Conservation (phyloP, 2,888 invertebrate genomes). For the Macrostomum cliftonense region DNA sequence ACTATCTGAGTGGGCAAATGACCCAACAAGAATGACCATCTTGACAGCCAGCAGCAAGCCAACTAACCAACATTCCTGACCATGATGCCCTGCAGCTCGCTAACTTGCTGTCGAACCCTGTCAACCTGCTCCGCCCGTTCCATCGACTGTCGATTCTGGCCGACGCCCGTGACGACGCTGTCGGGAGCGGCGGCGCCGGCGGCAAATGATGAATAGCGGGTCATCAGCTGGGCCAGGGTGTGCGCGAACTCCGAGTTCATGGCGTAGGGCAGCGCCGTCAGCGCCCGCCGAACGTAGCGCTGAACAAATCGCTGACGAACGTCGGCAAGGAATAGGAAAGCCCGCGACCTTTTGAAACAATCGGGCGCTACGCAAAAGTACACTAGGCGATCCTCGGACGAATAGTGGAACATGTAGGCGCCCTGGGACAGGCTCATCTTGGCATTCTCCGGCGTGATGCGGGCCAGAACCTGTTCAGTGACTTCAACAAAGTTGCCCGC, state of each 20-base stretch:
- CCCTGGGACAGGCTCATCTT: slow-evolving; percentile 81
- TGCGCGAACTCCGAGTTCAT: slow-evolving; percentile 83
- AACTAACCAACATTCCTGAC: slow-evolving; percentile 72
- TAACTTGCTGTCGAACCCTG: slow-evolving; percentile 69
- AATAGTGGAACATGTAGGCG: slow-evolving; percentile 71
- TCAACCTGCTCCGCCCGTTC: slow-evolving; percentile 53
- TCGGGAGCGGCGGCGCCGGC: not conserved
- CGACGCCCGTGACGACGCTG: not conserved
- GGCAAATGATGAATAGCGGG: slow-evolving; percentile 19
- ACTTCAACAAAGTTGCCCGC: slow-evolving; percentile 85
- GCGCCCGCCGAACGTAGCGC: slow-evolving; percentile 58
- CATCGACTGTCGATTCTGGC: not conserved
- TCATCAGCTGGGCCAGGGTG: slow-evolving; percentile 69
- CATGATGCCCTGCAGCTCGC: slow-evolving; percentile 83
- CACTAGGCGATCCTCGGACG: slow-evolving; percentile 63
- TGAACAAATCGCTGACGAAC: slow-evolving; percentile 61
- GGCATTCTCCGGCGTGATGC: slow-evolving; percentile 68
- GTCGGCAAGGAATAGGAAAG: slow-evolving; percentile 72
- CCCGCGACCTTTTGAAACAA: slow-evolving; percentile 70
- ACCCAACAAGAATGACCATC: not conserved
- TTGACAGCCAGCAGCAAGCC: not conserved
- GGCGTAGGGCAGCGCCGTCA: slow-evolving; percentile 73
- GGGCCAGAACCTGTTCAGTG: slow-evolving; percentile 67
- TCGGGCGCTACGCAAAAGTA: slow-evolving; percentile 80
- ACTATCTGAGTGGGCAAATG: no score